Conservation (phyloP, 2,888 invertebrate genomes). For the Sisyra nigra region DNA sequence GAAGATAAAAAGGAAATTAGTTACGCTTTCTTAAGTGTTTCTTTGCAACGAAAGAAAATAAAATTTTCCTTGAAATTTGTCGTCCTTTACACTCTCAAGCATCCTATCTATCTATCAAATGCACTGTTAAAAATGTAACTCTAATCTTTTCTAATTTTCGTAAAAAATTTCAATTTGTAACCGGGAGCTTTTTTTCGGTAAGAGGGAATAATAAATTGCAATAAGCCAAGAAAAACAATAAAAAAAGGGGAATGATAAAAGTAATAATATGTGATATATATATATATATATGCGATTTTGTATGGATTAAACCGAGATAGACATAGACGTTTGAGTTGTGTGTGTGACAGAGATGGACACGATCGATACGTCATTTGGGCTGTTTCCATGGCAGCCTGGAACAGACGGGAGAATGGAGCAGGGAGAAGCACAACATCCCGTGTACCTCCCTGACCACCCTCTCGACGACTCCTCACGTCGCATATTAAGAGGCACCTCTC, state of each 20-base stretch:
- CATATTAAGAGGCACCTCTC: conserved; percentile 11
- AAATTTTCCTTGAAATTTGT: too few species aligned
- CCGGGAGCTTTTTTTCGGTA: too few species aligned
- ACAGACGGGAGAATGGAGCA: neutral
- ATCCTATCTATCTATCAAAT: too few species aligned
- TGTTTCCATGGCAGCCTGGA: conserved; percentile 33
- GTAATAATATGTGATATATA: conserved; percentile 31
- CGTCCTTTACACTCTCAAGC: too few species aligned
- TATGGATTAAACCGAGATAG: conserved; percentile 19
- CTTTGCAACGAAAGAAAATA: too few species aligned
- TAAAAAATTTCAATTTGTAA: too few species aligned
- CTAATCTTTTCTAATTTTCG: too few species aligned
- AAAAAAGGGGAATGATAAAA: conserved; percentile 23
- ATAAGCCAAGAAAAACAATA: too few species aligned
- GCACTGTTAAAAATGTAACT: too few species aligned
- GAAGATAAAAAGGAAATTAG: too few species aligned
- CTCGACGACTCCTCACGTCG: conserved; percentile 20
- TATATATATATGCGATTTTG: conserved; percentile 19
- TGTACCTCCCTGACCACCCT: conserved; percentile 15
- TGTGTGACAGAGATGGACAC: conserved; percentile 24
- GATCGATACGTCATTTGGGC: conserved; percentile 36
- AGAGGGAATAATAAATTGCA: too few species aligned
- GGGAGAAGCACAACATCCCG: neutral
- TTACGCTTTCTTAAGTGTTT: too few species aligned
- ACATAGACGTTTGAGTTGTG: conserved; percentile 14